Evolutionary conservation across 2,888 invertebrate species (phyloP), one percentile per base, ranked within the genome.

Genomic region (Scelioninae gen. 1): DNA sequence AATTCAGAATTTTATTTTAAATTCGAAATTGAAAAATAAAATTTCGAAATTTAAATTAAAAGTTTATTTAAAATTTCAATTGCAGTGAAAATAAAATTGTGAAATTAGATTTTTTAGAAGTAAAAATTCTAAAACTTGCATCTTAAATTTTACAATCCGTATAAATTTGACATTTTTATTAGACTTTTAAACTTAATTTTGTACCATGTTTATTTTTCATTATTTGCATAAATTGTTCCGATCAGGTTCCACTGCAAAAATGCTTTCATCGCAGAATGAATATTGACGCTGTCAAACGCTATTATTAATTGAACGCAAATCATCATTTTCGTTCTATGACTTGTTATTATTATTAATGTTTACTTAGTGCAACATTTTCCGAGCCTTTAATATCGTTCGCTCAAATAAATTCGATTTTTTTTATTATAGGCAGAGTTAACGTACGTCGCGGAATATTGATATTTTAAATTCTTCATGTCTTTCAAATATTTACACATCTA

Each of bases 401-500:
- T 49, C 16, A 5, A 6, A 11, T 29, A 55, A 55, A 32, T 55
- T 34, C 32, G 55, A 55, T 6, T 13, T 10, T 51, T 29, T 29
- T 51, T 23, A 6, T 29, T 10, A n/a, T n/a, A n/a, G n/a, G n/a
- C n/a, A n/a, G 5, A 51, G 47, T 16, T 16, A 29, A 43, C 32
- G 31, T 65, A 38, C 6, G 15, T 38, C 13, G 31, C 13, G 31
- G 31, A 53, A 53, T 53, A 53, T 31, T 10, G 51, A 29, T 55
- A 43, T 66, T 55, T 40, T 31, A 43, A 66, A n/a, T 55, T 10
- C 16, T 40, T 40, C 31, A 6, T 15, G 13, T 9, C 31, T 32
- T 23, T 55, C 43, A 55, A 66, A 31, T 55, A 66, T 55, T 66
- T 53, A 31, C 40, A 43, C 53, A 40, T 29, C 6, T 16, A 3